These are phyloP conservation scores for Amblyraja radiata DNA, from an alignment of 2,797 vertebrate species.

Conservation along the genomic window DNA sequence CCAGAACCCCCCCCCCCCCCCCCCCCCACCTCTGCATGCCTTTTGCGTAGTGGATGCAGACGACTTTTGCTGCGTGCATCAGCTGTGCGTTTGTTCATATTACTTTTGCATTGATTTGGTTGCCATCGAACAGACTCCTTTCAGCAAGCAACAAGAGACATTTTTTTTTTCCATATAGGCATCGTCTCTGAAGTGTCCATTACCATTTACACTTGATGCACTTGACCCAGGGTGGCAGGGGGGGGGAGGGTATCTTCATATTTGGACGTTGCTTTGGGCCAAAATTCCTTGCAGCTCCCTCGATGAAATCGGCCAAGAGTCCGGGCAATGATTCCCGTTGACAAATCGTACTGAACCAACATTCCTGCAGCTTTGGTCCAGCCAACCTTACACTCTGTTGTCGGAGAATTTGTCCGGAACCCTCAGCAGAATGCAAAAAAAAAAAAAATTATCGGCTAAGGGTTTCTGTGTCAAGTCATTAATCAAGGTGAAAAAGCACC, in stretches of 20 bases:
- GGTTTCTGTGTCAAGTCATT: background rate
- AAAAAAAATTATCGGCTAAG: background rate
- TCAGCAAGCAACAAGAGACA: background rate
- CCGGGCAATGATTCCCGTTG: background rate
- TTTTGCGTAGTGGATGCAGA: constrained; percentile 48
- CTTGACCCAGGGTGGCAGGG: too few species aligned
- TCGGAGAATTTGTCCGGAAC: background rate
- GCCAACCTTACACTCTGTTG: background rate
- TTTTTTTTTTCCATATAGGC: constrained; percentile 18
- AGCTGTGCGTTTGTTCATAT: constrained; percentile 45
- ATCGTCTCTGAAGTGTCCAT: constrained; percentile 3
- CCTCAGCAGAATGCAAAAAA: background rate
- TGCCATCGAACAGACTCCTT: background rate
- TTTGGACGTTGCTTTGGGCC: background rate
- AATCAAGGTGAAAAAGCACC: background rate
- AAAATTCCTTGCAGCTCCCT: background rate
- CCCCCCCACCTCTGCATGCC: constrained; percentile 25
- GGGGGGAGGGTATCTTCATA: background rate
- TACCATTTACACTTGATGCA: constrained; percentile 26
- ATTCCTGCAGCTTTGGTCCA: background rate
- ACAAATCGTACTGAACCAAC: background rate
- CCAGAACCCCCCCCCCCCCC: constrained; percentile 38
- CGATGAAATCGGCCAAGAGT: background rate
- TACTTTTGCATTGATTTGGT: constrained; percentile 19
- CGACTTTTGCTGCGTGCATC: constrained; percentile 48